These are phyloP conservation scores for Cyclopterus lumpus DNA, from an alignment of 2,797 vertebrate species.

Conservation along the genomic window DNA sequence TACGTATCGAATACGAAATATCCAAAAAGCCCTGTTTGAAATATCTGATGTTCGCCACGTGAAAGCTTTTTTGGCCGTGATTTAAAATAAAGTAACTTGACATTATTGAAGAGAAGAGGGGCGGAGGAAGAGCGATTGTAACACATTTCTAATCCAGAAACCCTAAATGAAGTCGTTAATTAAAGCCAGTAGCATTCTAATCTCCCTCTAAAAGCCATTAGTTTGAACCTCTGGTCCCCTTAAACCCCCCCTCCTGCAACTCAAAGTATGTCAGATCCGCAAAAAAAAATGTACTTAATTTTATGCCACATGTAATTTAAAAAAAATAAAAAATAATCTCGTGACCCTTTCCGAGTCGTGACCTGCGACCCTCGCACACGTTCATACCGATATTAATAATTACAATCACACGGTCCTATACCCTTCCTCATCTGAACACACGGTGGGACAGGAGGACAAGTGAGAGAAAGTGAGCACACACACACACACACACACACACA, in stretches of 20 bases:
- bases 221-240: background rate
- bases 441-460: conserved; percentile 52
- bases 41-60: background rate
- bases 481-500: too few relatives aligned
- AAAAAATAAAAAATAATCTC: too few relatives aligned
- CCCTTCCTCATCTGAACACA: conserved; percentile 53
- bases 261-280: too few relatives aligned
- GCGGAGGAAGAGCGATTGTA: background rate
- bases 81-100: background rate
- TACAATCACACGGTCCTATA: background rate
- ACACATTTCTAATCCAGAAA: background rate
- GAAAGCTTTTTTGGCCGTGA: background rate
- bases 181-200: background rate
- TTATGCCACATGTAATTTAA: background rate
- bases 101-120: background rate
- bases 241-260: background rate
- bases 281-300: background rate
- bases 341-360: too few relatives aligned
- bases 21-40: background rate
- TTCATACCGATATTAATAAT: background rate
- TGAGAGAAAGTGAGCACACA: too few relatives aligned
- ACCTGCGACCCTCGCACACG: background rate
- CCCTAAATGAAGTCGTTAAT: background rate
- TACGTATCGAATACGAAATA: background rate
- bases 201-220: background rate